Evolutionary conservation across 2,113 vertebrate genomes (phyloP).

Genomic region (Pelusios castaneus): DNA sequence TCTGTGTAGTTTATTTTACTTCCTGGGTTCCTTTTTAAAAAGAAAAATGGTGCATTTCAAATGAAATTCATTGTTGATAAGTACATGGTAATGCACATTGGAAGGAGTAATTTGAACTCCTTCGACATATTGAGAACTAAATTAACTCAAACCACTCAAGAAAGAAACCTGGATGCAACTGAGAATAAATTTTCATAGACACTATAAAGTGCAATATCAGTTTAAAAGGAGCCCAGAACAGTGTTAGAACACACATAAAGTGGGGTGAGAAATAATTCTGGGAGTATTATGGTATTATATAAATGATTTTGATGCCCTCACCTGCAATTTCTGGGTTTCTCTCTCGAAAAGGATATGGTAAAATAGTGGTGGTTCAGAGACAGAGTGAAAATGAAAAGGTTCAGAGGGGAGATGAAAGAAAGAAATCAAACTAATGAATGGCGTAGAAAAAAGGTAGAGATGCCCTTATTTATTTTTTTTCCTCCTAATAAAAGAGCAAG

Average conservation of each 20-base stretch:
- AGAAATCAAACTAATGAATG: background rate
- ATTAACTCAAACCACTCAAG: constrained; percentile 24
- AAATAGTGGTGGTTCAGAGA: constrained; percentile 2
- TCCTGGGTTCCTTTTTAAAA: constrained; percentile 14
- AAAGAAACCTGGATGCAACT: background rate
- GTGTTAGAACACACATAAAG: background rate
- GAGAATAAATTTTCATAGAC: constrained; percentile 23
- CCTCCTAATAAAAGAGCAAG: background rate
- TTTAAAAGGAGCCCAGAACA: background rate
- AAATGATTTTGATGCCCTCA: background rate
- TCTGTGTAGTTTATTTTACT: constrained; percentile 17
- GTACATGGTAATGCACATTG: background rate
- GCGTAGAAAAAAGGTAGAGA: background rate
- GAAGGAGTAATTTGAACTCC: constrained; percentile 20
- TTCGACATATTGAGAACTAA: constrained; percentile 19
- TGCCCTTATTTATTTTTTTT: background rate
- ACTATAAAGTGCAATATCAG: constrained; percentile 11
- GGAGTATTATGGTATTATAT: background rate
- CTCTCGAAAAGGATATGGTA: constrained; percentile 2
- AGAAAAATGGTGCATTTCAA: background rate
- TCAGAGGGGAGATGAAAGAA: background rate
- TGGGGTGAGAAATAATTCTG: background rate
- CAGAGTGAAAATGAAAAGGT: background rate
- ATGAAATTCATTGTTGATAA: too few species aligned
- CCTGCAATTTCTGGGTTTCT: background rate